These are phyloP conservation scores for Malacosoma neustria DNA, from an alignment of 2,888 invertebrate genomes.

Conservation along the genomic window DNA sequence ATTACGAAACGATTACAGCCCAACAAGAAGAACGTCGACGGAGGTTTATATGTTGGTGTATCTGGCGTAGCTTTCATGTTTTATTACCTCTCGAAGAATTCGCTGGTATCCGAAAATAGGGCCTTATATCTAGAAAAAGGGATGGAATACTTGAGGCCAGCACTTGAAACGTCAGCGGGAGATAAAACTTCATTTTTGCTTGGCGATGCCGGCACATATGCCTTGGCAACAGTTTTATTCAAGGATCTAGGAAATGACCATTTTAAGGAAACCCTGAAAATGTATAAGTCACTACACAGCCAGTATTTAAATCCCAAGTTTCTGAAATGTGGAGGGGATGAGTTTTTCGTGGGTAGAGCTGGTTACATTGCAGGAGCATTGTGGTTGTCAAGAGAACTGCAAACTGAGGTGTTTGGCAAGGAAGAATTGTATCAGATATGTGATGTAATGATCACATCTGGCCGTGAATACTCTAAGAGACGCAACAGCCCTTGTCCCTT, in stretches of 20 bases:
- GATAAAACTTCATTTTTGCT: slow-evolving; percentile 83
- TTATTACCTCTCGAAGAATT: slow-evolving; percentile 77
- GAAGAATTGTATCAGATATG: slow-evolving; percentile 78
- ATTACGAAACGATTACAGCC: slow-evolving; percentile 49
- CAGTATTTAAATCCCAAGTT: slow-evolving; percentile 60
- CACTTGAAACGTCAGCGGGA: slow-evolving; percentile 71
- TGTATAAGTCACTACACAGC: slow-evolving; percentile 48
- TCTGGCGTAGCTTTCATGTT: slow-evolving; percentile 86
- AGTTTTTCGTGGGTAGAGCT: slow-evolving; percentile 88
- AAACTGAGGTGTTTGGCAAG: slow-evolving; percentile 47
- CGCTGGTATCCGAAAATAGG: slow-evolving; percentile 55
- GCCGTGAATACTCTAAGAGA: slow-evolving; percentile 77
- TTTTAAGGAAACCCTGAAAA: slow-evolving; percentile 36
- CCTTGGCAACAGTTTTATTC: slow-evolving; percentile 79
- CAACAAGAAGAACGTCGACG: slow-evolving; percentile 58
- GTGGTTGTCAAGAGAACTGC: slow-evolving; percentile 78
- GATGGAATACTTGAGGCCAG: slow-evolving; percentile 76
- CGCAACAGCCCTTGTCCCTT: slow-evolving; percentile 78
- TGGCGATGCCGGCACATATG: slow-evolving; percentile 87
- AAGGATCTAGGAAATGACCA: slow-evolving; percentile 61
- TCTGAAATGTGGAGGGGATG: slow-evolving; percentile 83
- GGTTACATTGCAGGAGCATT: slow-evolving; percentile 87
- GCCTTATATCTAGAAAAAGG: slow-evolving; percentile 72
- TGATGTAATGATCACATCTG: slow-evolving; percentile 80
- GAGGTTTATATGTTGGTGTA: slow-evolving; percentile 80